These are phyloP conservation scores for Chloromyia formosa DNA, from an alignment of 2,888 invertebrate species.

Conservation along the genomic window DNA sequence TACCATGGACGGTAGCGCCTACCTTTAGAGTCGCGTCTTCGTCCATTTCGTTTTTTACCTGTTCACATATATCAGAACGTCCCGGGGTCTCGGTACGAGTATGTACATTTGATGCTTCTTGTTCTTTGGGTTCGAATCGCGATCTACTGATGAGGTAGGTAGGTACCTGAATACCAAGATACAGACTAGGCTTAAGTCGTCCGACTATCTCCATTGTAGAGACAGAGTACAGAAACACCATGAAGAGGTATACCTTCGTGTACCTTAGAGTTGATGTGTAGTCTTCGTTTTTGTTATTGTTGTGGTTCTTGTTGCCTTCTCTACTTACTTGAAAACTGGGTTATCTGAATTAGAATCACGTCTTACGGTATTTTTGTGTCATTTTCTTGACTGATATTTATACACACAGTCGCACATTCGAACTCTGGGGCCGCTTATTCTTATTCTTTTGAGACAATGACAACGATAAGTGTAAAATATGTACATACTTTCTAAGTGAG, in stretches of 20 bases:
- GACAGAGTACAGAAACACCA: conserved; percentile 24
- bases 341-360: conserved; percentile 50
- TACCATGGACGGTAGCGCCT: conserved; percentile 30
- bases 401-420: no score
- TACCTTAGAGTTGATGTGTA: not conserved
- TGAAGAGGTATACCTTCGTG: conserved; percentile 20
- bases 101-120: conserved; percentile 5
- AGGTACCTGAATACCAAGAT: conserved; percentile 9
- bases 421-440: conserved; percentile 14
- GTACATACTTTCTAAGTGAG: no score
- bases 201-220: no score
- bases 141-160: conserved; percentile 20
- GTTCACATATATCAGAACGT: no score
- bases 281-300: no score
- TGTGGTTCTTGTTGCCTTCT: conserved; percentile 7
- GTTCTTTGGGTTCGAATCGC: not conserved
- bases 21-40: not conserved
- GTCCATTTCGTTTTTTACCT: no score
- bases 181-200: conserved; percentile 13
- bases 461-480: conserved; percentile 3
- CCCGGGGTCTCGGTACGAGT: no score
- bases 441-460: conserved; percentile 12
- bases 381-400: conserved; percentile 36
- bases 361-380: conserved; percentile 48
- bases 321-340: conserved; percentile 41